Conservation (phyloP, 2,797 vertebrate species). For the Simalia tracyae region DNA sequence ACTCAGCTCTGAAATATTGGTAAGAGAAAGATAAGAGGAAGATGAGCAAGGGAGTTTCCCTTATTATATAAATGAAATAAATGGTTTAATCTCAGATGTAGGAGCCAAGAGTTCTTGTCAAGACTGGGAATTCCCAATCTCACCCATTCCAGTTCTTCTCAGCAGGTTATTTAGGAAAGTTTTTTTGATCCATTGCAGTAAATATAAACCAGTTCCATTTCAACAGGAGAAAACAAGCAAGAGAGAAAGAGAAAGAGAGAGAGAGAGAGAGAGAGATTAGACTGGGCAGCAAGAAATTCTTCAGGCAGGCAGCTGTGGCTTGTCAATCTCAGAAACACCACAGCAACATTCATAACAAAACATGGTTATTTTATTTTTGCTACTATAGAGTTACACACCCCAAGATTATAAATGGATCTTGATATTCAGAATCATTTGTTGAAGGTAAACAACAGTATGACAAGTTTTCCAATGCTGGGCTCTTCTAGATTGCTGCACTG, state of each 20-base stretch:
- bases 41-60: slow-evolving; percentile 54
- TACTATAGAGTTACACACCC: slow-evolving; percentile 74
- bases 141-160: slow-evolving; percentile 65
- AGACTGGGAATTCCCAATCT: slow-evolving; percentile 72
- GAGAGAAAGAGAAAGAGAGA: slow-evolving; percentile 31
- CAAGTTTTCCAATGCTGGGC: slow-evolving; percentile 51
- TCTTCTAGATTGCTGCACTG: background rate
- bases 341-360: slow-evolving; percentile 47
- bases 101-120: slow-evolving; percentile 67
- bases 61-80: slow-evolving; percentile 68
- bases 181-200: slow-evolving; percentile 69
- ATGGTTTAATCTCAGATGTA: slow-evolving; percentile 66
- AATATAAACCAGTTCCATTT: slow-evolving; percentile 72
- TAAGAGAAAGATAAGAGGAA: slow-evolving; percentile 35
- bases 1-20: background rate
- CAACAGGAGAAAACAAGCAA: slow-evolving; percentile 46
- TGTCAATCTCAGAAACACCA: slow-evolving; percentile 63
- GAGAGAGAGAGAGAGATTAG: slow-evolving; percentile 58
- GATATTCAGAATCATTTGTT: slow-evolving; percentile 65
- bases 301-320: slow-evolving; percentile 71
- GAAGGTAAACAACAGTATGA: slow-evolving; percentile 72
- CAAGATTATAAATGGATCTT: slow-evolving; percentile 71
- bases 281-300: slow-evolving; percentile 59
- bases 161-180: slow-evolving; percentile 71
- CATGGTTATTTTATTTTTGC: slow-evolving; percentile 67